phyloP scores from a whole-genome alignment of 2,888 invertebrate genomes.

The Parnassius apollo region DNA sequence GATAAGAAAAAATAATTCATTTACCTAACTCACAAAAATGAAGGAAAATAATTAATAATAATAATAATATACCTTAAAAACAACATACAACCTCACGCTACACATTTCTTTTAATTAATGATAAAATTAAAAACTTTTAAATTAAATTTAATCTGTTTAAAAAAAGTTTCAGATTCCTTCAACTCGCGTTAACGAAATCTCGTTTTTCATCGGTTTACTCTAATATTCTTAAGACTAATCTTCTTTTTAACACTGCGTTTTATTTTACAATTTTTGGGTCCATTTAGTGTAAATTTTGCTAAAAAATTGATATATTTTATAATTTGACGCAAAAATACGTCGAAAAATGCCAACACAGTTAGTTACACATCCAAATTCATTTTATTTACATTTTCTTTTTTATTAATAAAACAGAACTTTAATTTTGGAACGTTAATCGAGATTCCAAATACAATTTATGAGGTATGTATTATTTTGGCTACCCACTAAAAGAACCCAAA shows the following conservation, averaged over 20 bases:
- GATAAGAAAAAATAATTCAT: conserved; percentile 77
- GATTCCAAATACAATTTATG: conserved; percentile 52
- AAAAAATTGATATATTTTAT: conserved; percentile 38
- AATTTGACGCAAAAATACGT: conserved; percentile 6
- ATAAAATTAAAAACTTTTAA: conserved; percentile 51
- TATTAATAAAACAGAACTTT: conserved; percentile 33
- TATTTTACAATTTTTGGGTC: conserved; percentile 68
- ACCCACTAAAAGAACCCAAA: conserved; percentile 68
- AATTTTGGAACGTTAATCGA: conserved; percentile 47
- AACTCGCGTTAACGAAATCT: conserved; percentile 33
- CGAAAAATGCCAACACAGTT: conserved; percentile 13
- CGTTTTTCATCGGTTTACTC: conserved; percentile 44
- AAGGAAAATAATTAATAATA: conserved; percentile 49
- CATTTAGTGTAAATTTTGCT: conserved; percentile 56
- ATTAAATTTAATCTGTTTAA: conserved; percentile 39
- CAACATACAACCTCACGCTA: conserved; percentile 78
- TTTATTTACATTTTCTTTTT: conserved; percentile 61
- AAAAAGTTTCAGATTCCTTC: conserved; percentile 35
- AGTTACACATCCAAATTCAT: conserved; percentile 49
- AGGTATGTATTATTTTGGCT: conserved; percentile 4
- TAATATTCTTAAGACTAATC: conserved; percentile 46
- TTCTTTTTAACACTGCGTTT: conserved; percentile 51
- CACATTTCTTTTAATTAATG: conserved; percentile 50
- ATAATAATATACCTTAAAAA: conserved; percentile 59
- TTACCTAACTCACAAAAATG: conserved; percentile 72